Conservation (phyloP, 2,888 invertebrate genomes). For the Drosophila affinis region DNA sequence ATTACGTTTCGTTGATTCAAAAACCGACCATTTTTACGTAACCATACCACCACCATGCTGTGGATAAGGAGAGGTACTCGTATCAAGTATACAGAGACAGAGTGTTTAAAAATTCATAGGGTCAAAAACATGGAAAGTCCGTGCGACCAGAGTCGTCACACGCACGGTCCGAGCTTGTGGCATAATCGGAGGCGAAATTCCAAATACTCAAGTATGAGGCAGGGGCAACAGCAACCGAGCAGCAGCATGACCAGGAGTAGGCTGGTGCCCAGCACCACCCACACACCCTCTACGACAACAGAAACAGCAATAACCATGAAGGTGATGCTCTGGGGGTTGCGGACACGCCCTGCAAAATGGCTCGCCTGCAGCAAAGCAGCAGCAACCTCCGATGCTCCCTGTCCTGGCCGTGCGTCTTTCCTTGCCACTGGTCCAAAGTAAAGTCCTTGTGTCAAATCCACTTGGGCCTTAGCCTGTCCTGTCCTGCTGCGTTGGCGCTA, state of each 20-base stretch:
- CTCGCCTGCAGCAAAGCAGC: constrained; percentile 4
- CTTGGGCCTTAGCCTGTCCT: constrained; percentile 65
- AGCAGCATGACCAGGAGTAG: constrained; percentile 4
- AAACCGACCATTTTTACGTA: constrained; percentile 34
- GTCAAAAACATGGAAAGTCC: constrained; percentile 45
- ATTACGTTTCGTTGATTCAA: constrained; percentile 47
- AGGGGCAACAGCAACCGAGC: neutral
- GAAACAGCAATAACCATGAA: constrained; percentile 4
- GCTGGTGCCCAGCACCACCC: neutral
- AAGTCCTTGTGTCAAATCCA: constrained; percentile 55
- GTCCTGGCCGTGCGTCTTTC: constrained; percentile 4
- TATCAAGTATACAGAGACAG: constrained; percentile 35
- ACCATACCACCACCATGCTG: constrained; percentile 7
- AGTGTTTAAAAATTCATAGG: constrained; percentile 60
- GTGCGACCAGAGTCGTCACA: constrained; percentile 32
- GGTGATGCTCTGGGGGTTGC: constrained; percentile 1
- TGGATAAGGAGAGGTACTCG: constrained; percentile 3
- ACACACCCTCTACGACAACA: constrained; percentile 1
- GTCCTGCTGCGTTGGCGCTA: constrained; percentile 56
- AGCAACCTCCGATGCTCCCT: constrained; percentile 7
- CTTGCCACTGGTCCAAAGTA: constrained; percentile 10
- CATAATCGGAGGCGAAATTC: constrained; percentile 55
- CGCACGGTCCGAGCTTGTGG: constrained; percentile 54
- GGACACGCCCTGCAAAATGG: constrained; percentile 13
- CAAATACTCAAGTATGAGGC: constrained; percentile 12